phyloP scores from a whole-genome alignment of 1,140 invertebrate species.

The Nilaparvata lugens region DNA sequence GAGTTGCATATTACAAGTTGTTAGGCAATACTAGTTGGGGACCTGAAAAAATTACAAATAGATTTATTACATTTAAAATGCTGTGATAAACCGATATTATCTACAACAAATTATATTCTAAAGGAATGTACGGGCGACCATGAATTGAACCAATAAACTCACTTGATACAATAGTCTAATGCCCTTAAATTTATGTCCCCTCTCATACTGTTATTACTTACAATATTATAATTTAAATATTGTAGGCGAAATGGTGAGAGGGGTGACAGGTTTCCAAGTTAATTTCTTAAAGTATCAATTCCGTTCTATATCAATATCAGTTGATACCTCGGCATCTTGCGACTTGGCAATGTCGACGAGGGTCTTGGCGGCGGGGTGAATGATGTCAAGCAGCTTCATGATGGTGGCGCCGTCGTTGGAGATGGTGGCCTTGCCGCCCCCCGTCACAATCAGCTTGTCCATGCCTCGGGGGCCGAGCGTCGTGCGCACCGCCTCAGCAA shows the following conservation, averaged over 20 bases:
- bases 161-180: background rate
- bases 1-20: too few relatives aligned
- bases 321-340: constrained; percentile 92
- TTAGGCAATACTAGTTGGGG: too few relatives aligned
- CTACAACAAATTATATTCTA: too few relatives aligned
- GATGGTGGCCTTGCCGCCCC: constrained; percentile 83
- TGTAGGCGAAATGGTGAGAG: too few relatives aligned
- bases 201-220: too few relatives aligned
- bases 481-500: constrained; percentile 92
- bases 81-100: too few relatives aligned
- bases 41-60: too few relatives aligned
- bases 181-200: background rate
- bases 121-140: background rate
- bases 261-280: too few relatives aligned
- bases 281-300: too few relatives aligned
- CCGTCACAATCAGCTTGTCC: constrained; percentile 97
- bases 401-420: constrained; percentile 99
- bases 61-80: too few relatives aligned
- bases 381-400: constrained; percentile 91
- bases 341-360: constrained; percentile 98
- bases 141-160: constrained; percentile 8
- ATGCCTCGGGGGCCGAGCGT: constrained; percentile 97
- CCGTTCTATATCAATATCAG: too few relatives aligned
- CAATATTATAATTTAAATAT: too few relatives aligned
- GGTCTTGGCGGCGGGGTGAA: constrained; percentile 96